These are phyloP conservation scores for Cossypha heuglini DNA, from an alignment of 2,797 vertebrate genomes.

Conservation along the genomic window DNA sequence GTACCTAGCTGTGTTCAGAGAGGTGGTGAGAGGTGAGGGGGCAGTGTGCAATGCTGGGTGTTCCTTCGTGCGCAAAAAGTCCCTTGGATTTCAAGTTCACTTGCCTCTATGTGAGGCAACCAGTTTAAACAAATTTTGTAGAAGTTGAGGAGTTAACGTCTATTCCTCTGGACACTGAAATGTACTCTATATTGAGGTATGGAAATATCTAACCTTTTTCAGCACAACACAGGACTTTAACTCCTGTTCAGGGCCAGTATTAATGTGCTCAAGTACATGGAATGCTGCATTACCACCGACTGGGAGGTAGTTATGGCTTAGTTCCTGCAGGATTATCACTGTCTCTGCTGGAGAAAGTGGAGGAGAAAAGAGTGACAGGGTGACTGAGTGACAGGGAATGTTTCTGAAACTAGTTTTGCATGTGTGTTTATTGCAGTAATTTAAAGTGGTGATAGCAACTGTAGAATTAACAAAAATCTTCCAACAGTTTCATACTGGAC, in stretches of 20 bases:
- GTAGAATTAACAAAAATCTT: background rate
- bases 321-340: background rate
- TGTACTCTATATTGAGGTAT: background rate
- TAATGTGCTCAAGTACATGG: background rate
- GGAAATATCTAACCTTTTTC: background rate
- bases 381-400: background rate
- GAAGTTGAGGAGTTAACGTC: background rate
- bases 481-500: background rate
- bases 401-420: background rate
- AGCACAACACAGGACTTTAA: background rate
- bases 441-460: background rate
- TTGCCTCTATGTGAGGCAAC: fast-evolving
- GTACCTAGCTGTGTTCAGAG: fast-evolving
- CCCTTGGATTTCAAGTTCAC: background rate
- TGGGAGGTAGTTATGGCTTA: background rate
- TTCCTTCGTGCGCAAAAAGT: background rate
- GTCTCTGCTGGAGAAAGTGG: background rate
- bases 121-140: background rate
- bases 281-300: background rate
- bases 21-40: background rate
- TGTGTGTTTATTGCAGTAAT: background rate
- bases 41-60: fast-evolving
- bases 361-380: background rate
- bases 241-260: background rate
- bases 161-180: fast-evolving